Base-by-base conservation (phyloP, 2,888 invertebrate genomes). In the Platycheirus rosarum region DNA sequence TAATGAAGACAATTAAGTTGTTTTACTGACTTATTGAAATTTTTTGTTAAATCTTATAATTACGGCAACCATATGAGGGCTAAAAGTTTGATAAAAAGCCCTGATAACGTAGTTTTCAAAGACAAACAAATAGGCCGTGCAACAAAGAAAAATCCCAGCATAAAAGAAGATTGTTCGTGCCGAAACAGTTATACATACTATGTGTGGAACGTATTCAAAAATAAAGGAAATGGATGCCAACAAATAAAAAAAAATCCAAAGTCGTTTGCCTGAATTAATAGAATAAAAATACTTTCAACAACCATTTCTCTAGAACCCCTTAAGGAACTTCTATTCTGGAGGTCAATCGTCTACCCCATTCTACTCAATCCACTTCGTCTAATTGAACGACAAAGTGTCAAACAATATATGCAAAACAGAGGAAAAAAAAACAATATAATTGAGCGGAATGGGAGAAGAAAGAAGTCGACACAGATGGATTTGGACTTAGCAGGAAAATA, bases 311-410 rank as follows among this genome's bases (percentile, higher is more conserved):
- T 13, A 13, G 37, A 13, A 40, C 75, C 62, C 70, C 76, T 66
- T 70, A n/a, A 0, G n/a, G 26, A 60, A 32, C 69, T 70, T n/a
- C n/a, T n/a, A n/a, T n/a, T n/a, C n/a, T n/a, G n/a, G 26, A 26
- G 80, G 75, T 76, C 80, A 76, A 48, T 53, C 66, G 66, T 76
- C 70, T 71, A 49, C 49, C 18, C 49, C 16, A 66, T 32, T 51
- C 57, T 26, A 14, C 37, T 62, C 49, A 57, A 44, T 73, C 40
- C 62, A 74, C 78, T 53, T 68, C 40, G 55, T 66, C 68, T 77
- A 82, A 82, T 77, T 80, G 76, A 76, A 35, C 51, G 51, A 66
- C 71, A 63, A 53, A 66, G 76, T 66, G 70, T 79, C 75, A 80
- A 60, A 74, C 6, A 42, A 74, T 37, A 63, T 37, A 63, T 74